Conservation (phyloP, 2,113 vertebrate species). For the Phycodurus eques region DNA sequence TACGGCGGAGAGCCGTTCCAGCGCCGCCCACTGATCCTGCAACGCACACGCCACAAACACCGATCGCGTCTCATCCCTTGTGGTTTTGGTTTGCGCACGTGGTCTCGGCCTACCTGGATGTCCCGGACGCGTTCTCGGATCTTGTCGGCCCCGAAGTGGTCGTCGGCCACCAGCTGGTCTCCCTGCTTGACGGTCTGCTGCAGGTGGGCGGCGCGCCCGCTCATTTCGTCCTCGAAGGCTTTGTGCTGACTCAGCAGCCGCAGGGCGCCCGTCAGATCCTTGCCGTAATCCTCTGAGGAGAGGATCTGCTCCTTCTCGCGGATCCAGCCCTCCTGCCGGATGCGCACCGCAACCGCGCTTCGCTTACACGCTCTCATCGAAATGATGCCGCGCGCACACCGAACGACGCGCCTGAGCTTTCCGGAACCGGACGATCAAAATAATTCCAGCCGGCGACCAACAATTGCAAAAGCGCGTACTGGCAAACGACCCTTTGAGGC, state of each 20-base stretch:
- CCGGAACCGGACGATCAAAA: too few relatives aligned
- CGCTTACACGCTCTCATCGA: too few relatives aligned
- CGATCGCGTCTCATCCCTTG: neutral
- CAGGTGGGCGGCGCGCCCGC: conserved; percentile 84
- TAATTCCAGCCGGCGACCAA: too few relatives aligned
- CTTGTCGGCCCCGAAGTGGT: conserved; percentile 94
- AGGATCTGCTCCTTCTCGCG: conserved; percentile 97
- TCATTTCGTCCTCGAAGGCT: conserved; percentile 95
- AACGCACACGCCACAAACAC: neutral
- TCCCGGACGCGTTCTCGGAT: conserved; percentile 87
- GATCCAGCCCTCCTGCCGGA: conserved; percentile 87
- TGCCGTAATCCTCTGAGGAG: conserved; percentile 91
- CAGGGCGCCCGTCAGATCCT: conserved; percentile 89
- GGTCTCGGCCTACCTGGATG: conserved; percentile 42
- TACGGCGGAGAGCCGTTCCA: conserved; percentile 87
- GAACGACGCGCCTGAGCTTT: too few relatives aligned
- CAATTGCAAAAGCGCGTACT: too few relatives aligned
- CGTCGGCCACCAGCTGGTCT: conserved; percentile 85
- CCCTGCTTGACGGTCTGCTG: conserved; percentile 92
- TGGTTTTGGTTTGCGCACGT: neutral
- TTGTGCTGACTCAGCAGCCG: conserved; percentile 94
- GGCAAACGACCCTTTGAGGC: too few relatives aligned
- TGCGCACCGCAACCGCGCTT: too few relatives aligned
- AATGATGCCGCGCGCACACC: too few relatives aligned
- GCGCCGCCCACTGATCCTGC: conserved; percentile 88